Evolutionary conservation across 2,113 vertebrate genomes (phyloP), one percentile per base, ranked within the genome.

Genomic region (Plestiodon gilberti): DNA sequence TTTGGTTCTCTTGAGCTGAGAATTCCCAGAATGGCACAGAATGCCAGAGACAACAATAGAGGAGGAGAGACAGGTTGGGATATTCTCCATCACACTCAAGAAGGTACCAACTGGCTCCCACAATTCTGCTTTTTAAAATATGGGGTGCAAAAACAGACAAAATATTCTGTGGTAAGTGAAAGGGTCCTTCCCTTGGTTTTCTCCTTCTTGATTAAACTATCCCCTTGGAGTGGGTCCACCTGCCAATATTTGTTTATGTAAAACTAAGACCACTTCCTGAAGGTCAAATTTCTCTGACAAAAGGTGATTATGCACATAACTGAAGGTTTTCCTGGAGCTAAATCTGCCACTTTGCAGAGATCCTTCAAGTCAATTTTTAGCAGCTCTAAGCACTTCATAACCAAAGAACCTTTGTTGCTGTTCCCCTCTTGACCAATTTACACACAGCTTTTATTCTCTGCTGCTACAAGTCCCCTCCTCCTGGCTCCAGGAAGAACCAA

Each of bases 1-100:
- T 93, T 93, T 92, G 69, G 71, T 90, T 89, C 89, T 35, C 57
- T 52, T 62, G 64, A 88, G 91, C 89, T 82, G 89, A 70, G 83
- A 84, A 83, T 83, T 40, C 33, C 25, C 52, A 57, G 61, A 80
- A 81, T 17, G 30, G 15, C 35, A 73, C 4, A 22, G 18, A 35
- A 22, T 28, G 38, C 17, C 23, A 61, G 33, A 0, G 52, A 57
- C 52, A 83, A 10, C 15, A 84, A 2, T 78, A 74, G 22, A 28
- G 52, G 10, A 59, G 82, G 74, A 61, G 18, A 71, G 18, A 14
- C 23, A 55, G 10, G 30, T 0, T 85, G 6, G 92, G 1, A 0
- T 61, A 15, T 15, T 78, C 33, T 30, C 15, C 43, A 67, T 84
- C 80, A 91, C 85, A 87, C 18, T 33, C 22, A 33, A 89, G 90